Conservation (phyloP, 2,797 vertebrate species). For the Chaunax sp. region DNA sequence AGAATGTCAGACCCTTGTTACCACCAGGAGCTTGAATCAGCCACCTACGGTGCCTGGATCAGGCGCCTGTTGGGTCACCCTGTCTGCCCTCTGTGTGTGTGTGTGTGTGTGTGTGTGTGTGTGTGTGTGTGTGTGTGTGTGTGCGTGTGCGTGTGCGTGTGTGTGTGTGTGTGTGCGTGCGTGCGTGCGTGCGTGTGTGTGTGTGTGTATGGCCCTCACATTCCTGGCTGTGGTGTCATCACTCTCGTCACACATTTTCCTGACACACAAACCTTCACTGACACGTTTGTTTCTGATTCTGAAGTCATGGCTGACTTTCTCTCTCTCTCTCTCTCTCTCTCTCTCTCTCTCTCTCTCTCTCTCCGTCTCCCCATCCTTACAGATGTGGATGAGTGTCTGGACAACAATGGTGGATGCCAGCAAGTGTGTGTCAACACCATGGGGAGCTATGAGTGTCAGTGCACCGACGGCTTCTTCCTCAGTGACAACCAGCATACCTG, state of each 20-base stretch:
- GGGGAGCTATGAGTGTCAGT: constrained; percentile 97
- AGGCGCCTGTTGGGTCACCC: constrained; percentile 6
- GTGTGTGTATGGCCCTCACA: constrained; percentile 18
- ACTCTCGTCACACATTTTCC: constrained; percentile 37
- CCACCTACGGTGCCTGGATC: constrained; percentile 8
- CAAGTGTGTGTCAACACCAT: constrained; percentile 96
- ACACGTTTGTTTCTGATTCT: constrained; percentile 46
- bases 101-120: constrained; percentile 2
- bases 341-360: constrained; percentile 3
- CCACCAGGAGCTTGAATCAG: constrained; percentile 22
- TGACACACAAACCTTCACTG: constrained; percentile 27
- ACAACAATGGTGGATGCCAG: constrained; percentile 97
- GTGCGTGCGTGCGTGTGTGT: background rate
- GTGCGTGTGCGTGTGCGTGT: background rate
- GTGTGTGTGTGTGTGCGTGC: background rate
- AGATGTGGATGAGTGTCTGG: constrained; percentile 92
- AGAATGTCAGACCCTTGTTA: constrained; percentile 4
- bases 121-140: background rate
- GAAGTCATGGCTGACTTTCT: constrained; percentile 5
- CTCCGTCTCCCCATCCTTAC: constrained; percentile 23
- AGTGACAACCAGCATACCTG: constrained; percentile 99
- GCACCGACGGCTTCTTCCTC: constrained; percentile 94
- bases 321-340: constrained; percentile 21
- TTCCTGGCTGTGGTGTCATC: constrained; percentile 57
- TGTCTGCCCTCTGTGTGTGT: constrained; percentile 10